Evolutionary conservation across 1,140 invertebrate species (phyloP), one percentile per base, ranked within the genome.

Genomic region (Idris sp.): DNA sequence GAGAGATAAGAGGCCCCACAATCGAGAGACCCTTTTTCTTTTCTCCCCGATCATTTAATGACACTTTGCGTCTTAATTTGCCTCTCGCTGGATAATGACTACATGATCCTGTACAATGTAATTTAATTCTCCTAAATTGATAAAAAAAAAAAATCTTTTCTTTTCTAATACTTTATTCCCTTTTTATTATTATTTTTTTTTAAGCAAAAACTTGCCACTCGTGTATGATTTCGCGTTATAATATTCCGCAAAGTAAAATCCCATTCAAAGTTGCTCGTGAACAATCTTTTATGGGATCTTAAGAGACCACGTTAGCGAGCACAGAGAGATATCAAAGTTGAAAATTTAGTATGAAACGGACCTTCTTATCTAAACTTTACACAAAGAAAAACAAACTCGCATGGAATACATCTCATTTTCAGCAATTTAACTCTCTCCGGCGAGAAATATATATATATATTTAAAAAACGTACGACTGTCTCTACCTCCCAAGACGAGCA

Each of bases 1-100:
- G 81, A 84, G 84, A 85, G 84, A 85, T 85, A 85, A 84, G 80
- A 41, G 51, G 64, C 79, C 81, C 78, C 79, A 79, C 76, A 77
- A 78, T 86, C 77, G 80, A 56, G 8, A 44, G n/a, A n/a, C n/a
- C 41, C 30, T n/a, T 0, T 28, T 40, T 46, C 16, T 36, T 65
- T 53, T 74, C 6, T 58, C 58, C 76, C 78, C 49, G 74, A 82
- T 79, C 77, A 53, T 43, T 67, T 72, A 59, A 68, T 65, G 59
- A 64, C 56, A 54, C 46, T 69, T 62, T 43, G 53, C 56, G 54
- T 67, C 71, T 74, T 67, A 62, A 73, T 73, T 65, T 73, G 59
- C 65, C 53, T 53, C 28, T 36, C 14, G 59, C 31, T 30, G 28
- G 51, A 41, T 72, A 72, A 64, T 51, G 43, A 58, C n/a, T n/a